A percentile compares a stretch with the other conserved stretches of the same genome.
Conservation (phyloP, 2,888 invertebrate genomes). For the Hirtodrosophila confusa region DNA sequence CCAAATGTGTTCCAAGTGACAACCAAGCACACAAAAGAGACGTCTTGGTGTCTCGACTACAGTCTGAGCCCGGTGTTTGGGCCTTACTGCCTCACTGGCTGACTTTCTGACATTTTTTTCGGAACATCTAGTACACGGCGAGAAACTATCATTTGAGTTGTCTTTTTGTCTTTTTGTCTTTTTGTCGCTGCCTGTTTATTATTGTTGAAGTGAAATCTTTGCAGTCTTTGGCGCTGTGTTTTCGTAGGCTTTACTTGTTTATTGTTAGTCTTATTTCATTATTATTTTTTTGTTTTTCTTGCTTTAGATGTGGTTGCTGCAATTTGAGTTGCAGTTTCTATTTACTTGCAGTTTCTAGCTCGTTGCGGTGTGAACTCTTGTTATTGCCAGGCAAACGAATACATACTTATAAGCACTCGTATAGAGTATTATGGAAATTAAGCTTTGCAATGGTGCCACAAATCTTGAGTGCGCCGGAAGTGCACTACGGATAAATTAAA, state of each 20-base stretch:
- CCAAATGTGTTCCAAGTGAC: slow-evolving; percentile 55
- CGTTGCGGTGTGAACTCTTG: slow-evolving; percentile 58
- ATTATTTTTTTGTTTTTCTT: slow-evolving; percentile 8
- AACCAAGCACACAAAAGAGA: slow-evolving; percentile 39
- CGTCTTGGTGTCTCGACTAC: slow-evolving; percentile 9
- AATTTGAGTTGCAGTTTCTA: slow-evolving; percentile 68
- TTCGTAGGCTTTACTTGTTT: slow-evolving; percentile 63
- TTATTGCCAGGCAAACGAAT: slow-evolving; percentile 11
- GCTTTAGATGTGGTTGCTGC: slow-evolving; percentile 29
- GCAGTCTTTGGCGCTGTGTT: slow-evolving; percentile 31
- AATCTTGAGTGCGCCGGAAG: slow-evolving; percentile 35
- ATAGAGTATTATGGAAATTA: slow-evolving; percentile 24
- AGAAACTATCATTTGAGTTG: slow-evolving; percentile 67
- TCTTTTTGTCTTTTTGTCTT: slow-evolving; percentile 38
- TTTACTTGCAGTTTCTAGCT: slow-evolving; percentile 76
- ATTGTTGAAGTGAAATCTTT: slow-evolving; percentile 64
- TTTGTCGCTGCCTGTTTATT: slow-evolving; percentile 45
- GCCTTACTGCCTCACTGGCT: slow-evolving; percentile 47
- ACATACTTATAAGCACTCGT: slow-evolving; percentile 2
- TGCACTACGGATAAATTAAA: slow-evolving; percentile 9
- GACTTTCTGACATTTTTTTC: slow-evolving; percentile 72
- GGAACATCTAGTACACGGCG: slow-evolving; percentile 67
- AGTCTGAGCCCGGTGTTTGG: slow-evolving; percentile 14
- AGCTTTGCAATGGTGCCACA: slow-evolving; percentile 26
- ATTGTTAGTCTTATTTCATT: slow-evolving; percentile 67